These are phyloP conservation scores for Euphydryas editha DNA, from an alignment of 2,888 invertebrate species.

Conservation along the genomic window DNA sequence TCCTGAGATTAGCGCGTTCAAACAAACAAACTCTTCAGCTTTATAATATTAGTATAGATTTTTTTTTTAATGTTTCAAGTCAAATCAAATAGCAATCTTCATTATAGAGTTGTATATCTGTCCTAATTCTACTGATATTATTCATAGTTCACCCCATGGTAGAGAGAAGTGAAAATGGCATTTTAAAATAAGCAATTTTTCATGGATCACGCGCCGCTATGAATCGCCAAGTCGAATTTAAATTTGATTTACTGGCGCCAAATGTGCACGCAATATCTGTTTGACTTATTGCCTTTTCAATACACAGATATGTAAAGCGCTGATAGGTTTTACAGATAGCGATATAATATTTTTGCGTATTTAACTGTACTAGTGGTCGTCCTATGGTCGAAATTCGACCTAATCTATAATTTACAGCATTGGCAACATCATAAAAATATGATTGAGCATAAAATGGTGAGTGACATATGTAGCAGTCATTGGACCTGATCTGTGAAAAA, in stretches of 20 bases:
- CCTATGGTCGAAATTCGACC: not conserved
- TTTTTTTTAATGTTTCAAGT: not conserved
- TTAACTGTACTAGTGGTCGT: not conserved
- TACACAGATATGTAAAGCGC: constrained; percentile 19
- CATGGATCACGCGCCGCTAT: constrained; percentile 66
- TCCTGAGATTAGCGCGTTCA: no score
- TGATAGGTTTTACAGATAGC: not conserved
- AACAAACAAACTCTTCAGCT: no score
- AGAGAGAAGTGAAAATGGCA: constrained; percentile 55
- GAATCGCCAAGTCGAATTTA: constrained; percentile 57
- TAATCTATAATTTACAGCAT: no score
- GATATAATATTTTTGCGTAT: not conserved
- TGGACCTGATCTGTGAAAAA: no score
- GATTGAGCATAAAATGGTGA: no score
- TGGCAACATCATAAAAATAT: no score
- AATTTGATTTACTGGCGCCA: constrained; percentile 73
- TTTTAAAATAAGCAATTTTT: constrained; percentile 77
- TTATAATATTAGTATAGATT: no score
- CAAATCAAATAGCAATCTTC: constrained; percentile 1
- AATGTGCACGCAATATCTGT: constrained; percentile 68
- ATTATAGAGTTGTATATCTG: constrained; percentile 8
- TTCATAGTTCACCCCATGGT: constrained; percentile 54
- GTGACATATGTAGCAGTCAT: no score
- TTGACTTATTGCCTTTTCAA: constrained; percentile 66
- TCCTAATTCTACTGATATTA: constrained; percentile 43